Base-by-base conservation (phyloP, 2,797 vertebrate species). In the Crenichthys baileyi region DNA sequence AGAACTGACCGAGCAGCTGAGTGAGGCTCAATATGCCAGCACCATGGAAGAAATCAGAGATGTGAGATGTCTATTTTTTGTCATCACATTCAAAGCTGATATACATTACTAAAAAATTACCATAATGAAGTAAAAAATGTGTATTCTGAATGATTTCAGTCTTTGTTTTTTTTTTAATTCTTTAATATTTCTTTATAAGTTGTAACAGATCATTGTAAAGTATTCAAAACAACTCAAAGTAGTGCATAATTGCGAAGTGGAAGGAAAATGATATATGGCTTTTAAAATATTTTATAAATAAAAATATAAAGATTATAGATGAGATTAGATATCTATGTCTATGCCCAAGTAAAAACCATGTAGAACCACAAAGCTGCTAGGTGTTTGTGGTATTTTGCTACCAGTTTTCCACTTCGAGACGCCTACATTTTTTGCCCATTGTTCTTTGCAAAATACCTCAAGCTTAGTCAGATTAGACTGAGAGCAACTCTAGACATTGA, bases 1-100 rank as follows among this genome's bases (percentile, higher is more conserved):
- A 20, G 87, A 87, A 29, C 87, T 96, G 75, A 95, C 92, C 0
- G 87, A 95, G 71, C 92, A 95, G 80, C 91, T 96, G 5, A 82
- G 87, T 78, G 88, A 86, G 65, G 90, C 90, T 60, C 95, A 92
- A 77, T 90, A 77, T 74, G 87, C 88, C 83, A 93, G 92, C 84
- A 89, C 79, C 65, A 81, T 92, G 84, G 93, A 95, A 83, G 86
- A 87, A 67, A 90, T 92, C 36, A 36, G 36, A 41, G 93, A 89
- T 67, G 95, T 96, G 90, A 95, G 95, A 79, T 80, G 22, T 79
- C 67, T 39, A 65, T 5, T 3, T 87, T 72, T 48, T 7, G 48
- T 13, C 68, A 53, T 58, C 3, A 36, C 26, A 24, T 80, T 7
- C 0, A 68, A 36, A 4, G 36, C 24, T 26, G 24, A 70, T 44